These are phyloP conservation scores for Ooceraea biroi DNA, from an alignment of 1,140 invertebrate species.

Conservation along the genomic window DNA sequence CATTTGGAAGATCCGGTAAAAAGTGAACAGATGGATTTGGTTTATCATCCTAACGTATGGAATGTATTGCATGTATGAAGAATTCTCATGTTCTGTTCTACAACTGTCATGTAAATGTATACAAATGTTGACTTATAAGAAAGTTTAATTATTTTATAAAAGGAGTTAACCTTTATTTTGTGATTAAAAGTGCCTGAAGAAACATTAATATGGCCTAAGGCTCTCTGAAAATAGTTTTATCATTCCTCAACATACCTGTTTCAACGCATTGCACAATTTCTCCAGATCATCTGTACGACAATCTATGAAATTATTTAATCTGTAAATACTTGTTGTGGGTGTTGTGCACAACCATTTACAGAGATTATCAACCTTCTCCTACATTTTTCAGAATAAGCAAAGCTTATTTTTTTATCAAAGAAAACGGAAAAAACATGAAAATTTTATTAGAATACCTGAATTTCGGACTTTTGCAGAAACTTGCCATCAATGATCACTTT, in stretches of 20 bases:
- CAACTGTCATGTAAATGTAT: no score
- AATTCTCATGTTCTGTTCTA: slow-evolving; percentile 67
- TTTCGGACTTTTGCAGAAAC: slow-evolving; percentile 34
- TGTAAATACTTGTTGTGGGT: slow-evolving; percentile 88
- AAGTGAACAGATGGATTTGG: slow-evolving; percentile 81
- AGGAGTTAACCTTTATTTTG: no score
- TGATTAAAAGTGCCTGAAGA: slow-evolving; percentile 13
- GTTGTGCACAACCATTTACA: slow-evolving; percentile 87
- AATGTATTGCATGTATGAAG: slow-evolving; percentile 82
- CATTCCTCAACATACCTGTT: slow-evolving; percentile 67
- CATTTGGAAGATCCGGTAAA: slow-evolving; percentile 83
- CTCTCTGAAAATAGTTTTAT: no score
- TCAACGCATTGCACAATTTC: slow-evolving; percentile 67
- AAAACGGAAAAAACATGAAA: not conserved
- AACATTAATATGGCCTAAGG: no score
- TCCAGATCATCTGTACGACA: slow-evolving; percentile 67
- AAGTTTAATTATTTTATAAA: no score
- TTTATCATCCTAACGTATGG: slow-evolving; percentile 69
- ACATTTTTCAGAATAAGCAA: slow-evolving; percentile 28
- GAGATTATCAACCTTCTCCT: slow-evolving; percentile 79
- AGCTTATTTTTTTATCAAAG: slow-evolving; percentile 8
- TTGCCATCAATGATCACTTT: slow-evolving; percentile 52
- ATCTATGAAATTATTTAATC: slow-evolving; percentile 86
- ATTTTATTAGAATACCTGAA: slow-evolving; percentile 60
- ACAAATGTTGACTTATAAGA: no score